Evolutionary conservation across 92 coral and sea anemone genomes (phyloP).

Genomic region (Palythoa grandis): DNA sequence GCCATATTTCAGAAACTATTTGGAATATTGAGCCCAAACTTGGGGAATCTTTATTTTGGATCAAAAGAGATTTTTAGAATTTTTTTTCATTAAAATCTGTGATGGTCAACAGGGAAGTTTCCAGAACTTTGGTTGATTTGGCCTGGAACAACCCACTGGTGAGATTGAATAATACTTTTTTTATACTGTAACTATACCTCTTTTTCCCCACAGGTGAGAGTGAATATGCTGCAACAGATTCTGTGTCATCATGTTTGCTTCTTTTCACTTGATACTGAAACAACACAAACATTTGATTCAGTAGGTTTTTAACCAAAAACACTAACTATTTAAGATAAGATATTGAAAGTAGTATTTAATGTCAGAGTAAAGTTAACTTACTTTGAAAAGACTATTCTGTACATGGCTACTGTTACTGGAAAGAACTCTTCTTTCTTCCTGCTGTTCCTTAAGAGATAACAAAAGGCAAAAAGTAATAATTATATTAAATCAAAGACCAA

Average conservation of each 20-base stretch:
- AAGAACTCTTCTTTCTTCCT: constrained; percentile 85
- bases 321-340: background rate
- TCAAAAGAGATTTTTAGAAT: too few species aligned
- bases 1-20: too few species aligned
- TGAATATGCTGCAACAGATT: constrained; percentile 89
- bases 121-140: too few species aligned
- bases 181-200: constrained; percentile 57
- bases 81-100: too few species aligned
- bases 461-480: background rate
- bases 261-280: constrained; percentile 92
- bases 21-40: too few species aligned
- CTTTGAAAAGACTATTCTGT: constrained; percentile 92
- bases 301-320: background rate
- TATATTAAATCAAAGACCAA: background rate
- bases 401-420: constrained; percentile 91
- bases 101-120: too few species aligned
- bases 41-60: too few species aligned
- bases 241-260: constrained; percentile 91
- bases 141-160: too few species aligned
- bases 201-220: constrained; percentile 96
- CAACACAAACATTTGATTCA: background rate
- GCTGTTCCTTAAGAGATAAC: constrained; percentile 61
- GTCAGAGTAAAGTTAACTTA: constrained; percentile 35
- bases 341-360: background rate
- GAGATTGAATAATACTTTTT: too few species aligned